These are phyloP conservation scores for Drosophila suzukii DNA, from an alignment of 1,140 invertebrate genomes.

Conservation along the genomic window DNA sequence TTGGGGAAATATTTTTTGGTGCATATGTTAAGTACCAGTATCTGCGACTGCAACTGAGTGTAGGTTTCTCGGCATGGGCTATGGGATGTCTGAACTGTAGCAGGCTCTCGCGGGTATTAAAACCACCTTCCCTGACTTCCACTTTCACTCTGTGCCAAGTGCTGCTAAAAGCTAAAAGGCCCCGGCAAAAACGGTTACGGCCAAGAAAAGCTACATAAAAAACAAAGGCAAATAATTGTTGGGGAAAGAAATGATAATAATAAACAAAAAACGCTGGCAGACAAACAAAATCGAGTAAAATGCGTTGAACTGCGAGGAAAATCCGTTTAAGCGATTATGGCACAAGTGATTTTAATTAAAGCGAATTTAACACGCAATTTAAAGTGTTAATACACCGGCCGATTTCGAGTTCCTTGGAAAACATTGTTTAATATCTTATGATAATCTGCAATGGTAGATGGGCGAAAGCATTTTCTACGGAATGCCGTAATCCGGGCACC, in stretches of 20 bases:
- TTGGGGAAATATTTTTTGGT: neutral
- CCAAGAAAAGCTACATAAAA: conserved; percentile 32
- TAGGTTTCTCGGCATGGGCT: conserved; percentile 4
- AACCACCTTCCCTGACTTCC: conserved; percentile 63
- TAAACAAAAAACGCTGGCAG: conserved; percentile 53
- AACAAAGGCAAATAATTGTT: conserved; percentile 37
- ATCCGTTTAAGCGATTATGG: conserved; percentile 46
- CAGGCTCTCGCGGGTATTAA: conserved; percentile 56
- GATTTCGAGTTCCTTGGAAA: conserved; percentile 4
- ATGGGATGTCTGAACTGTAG: conserved; percentile 36
- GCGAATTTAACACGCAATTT: conserved; percentile 78
- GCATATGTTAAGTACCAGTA: conserved; percentile 7
- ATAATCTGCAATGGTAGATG: conserved; percentile 41
- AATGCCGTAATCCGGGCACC: conserved; percentile 43
- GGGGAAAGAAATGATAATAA: conserved; percentile 46
- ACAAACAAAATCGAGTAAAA: conserved; percentile 69
- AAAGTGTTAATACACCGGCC: conserved; percentile 52
- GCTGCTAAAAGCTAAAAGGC: conserved; percentile 32
- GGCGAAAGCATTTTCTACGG: conserved; percentile 34
- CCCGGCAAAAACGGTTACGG: conserved; percentile 45
- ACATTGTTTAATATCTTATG: conserved; percentile 12
- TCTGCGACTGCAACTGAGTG: conserved; percentile 3
- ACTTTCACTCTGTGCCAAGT: conserved; percentile 72
- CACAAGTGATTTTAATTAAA: conserved; percentile 78
- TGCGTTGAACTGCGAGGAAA: conserved; percentile 49